Conservation (phyloP, 2,888 invertebrate species). For the Crioceris asparagi region DNA sequence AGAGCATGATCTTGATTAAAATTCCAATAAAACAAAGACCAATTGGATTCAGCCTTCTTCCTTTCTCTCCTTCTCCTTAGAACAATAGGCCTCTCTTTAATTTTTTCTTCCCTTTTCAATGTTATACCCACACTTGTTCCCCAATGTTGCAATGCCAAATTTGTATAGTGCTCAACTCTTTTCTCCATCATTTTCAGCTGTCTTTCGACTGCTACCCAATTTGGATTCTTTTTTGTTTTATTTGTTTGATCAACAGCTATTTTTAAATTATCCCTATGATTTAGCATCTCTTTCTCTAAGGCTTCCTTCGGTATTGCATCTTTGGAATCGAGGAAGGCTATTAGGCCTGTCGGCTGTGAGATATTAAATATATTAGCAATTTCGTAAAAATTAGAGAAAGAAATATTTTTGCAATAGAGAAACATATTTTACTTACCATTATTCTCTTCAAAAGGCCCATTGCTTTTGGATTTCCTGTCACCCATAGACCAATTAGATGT, state of each 20-base stretch:
- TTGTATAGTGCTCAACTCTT: conserved; percentile 62
- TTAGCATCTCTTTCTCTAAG: conserved; percentile 57
- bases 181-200: conserved; percentile 72
- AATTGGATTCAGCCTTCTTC: conserved; percentile 79
- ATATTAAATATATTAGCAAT: neutral
- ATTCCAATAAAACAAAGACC: conserved; percentile 90
- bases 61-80: conserved; percentile 80
- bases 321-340: conserved; percentile 78
- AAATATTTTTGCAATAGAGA: conserved; percentile 11
- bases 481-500: conserved; percentile 92
- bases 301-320: conserved; percentile 72
- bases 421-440: too few relatives aligned
- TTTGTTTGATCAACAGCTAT: conserved; percentile 76
- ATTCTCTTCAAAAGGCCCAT: conserved; percentile 76
- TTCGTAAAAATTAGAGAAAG: neutral
- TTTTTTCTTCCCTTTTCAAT: conserved; percentile 46
- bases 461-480: conserved; percentile 87
- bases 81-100: conserved; percentile 78
- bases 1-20: conserved; percentile 89
- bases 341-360: conserved; percentile 89
- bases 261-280: conserved; percentile 88
- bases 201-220: conserved; percentile 60
- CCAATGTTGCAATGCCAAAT: conserved; percentile 62
- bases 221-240: conserved; percentile 54
- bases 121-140: conserved; percentile 48